Evolutionary conservation across 2,888 invertebrate genomes (phyloP).

Genomic region (Agrotis ipsilon): DNA sequence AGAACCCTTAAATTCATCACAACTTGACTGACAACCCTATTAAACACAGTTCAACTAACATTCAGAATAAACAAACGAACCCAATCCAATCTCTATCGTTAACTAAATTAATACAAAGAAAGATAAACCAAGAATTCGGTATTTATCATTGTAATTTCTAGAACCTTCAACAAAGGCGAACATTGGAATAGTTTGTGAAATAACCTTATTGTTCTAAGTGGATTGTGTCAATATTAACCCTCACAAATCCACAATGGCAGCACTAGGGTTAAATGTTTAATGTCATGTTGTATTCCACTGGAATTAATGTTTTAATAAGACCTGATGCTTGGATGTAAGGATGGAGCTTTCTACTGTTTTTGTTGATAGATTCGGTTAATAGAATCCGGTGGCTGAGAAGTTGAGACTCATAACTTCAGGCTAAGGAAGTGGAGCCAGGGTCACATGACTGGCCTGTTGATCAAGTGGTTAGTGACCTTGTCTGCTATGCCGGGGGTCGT

Average conservation of each 20-base stretch:
- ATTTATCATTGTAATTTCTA: conserved; percentile 57
- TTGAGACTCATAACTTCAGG: neutral
- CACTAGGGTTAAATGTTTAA: conserved; percentile 50
- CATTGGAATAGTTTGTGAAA: conserved; percentile 55
- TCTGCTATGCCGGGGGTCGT: no score
- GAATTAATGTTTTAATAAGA: conserved; percentile 55
- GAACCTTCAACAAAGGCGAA: conserved; percentile 53
- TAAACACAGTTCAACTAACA: conserved; percentile 24
- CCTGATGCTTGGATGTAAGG: conserved; percentile 23
- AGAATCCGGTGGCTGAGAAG: neutral
- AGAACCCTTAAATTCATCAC: neutral
- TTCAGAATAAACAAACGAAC: conserved; percentile 9
- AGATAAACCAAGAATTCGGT: conserved; percentile 59
- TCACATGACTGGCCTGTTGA: no score
- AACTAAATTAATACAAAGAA: conserved; percentile 42
- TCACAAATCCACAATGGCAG: conserved; percentile 52
- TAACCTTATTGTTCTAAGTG: conserved; percentile 56
- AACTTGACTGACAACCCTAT: neutral
- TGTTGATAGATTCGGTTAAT: neutral
- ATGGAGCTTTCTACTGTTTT: conserved; percentile 16
- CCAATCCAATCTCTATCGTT: conserved; percentile 16
- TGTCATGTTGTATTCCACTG: conserved; percentile 45
- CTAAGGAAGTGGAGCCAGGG: neutral
- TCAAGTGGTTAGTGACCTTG: no score
- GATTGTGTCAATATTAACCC: conserved; percentile 62